A percentile compares a stretch with the other conserved stretches of the same genome.
Evolutionary conservation across 1,140 invertebrate species (phyloP).

Genomic region (Drosophila murphyi): DNA sequence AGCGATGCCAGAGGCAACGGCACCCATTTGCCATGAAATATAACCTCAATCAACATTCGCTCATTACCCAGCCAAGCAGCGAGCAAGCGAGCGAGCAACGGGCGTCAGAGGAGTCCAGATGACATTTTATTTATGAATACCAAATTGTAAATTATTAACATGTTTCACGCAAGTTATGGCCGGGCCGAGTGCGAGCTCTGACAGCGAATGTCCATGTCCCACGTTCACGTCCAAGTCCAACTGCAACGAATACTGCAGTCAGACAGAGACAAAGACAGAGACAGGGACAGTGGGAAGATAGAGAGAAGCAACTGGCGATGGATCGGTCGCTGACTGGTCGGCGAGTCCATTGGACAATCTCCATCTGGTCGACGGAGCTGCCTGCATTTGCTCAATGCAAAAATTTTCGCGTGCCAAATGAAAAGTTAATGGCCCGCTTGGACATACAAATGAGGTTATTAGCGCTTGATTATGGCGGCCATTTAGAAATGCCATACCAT

Average conservation of each 20-base stretch:
- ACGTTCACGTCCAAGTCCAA: constrained; percentile 28
- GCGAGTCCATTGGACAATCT: constrained; percentile 52
- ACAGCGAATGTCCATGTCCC: constrained; percentile 44
- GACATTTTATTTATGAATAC: constrained; percentile 84
- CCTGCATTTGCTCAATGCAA: constrained; percentile 42
- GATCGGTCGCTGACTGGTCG: constrained; percentile 54
- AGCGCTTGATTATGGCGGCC: constrained; percentile 73
- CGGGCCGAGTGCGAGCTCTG: constrained; percentile 56
- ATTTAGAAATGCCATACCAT: constrained; percentile 53
- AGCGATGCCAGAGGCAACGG: constrained; percentile 34
- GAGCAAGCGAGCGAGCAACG: constrained; percentile 1
- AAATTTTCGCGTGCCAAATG: constrained; percentile 62
- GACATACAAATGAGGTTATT: constrained; percentile 78
- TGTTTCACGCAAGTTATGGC: constrained; percentile 82
- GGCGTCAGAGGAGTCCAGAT: constrained; percentile 67
- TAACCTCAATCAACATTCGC: constrained; percentile 83
- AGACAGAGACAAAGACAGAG: constrained; percentile 19
- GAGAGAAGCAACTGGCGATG: constrained; percentile 38
- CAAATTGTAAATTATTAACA: constrained; percentile 84
- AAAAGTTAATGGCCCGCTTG: constrained; percentile 71
- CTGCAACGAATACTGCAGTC: constrained; percentile 24
- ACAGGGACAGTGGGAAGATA: constrained; percentile 13
- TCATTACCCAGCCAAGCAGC: constrained; percentile 55
- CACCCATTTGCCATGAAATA: constrained; percentile 81
- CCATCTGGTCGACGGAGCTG: constrained; percentile 24